Percentiles rank a stretch among this genome's conserved stretches.
Evolutionary conservation across 1,140 invertebrate genomes (phyloP).

Genomic region (Drosophila nigromelanica): DNA sequence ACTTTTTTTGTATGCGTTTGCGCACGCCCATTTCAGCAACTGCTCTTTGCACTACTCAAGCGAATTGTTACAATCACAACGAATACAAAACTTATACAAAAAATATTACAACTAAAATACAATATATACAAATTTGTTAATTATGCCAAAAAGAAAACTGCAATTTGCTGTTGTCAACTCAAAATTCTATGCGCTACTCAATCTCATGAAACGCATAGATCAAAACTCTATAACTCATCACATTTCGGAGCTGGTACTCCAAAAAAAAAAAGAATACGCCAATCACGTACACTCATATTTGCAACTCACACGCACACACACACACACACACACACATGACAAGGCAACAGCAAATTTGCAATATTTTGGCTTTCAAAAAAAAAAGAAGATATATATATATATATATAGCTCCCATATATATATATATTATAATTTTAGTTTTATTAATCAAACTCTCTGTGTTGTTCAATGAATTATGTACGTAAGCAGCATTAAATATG

Average conservation of each 20-base stretch:
- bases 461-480: slow-evolving; percentile 68
- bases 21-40: slow-evolving; percentile 36
- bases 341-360: slow-evolving; percentile 14
- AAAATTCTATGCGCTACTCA: slow-evolving; percentile 33
- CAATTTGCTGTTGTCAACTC: slow-evolving; percentile 23
- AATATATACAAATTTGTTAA: slow-evolving; percentile 34
- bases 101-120: slow-evolving; percentile 15
- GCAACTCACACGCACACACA: slow-evolving; percentile 5
- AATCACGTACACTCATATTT: slow-evolving; percentile 7
- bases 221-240: slow-evolving; percentile 23
- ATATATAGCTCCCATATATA: slow-evolving; percentile 13
- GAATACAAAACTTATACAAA: slow-evolving; percentile 38
- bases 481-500: slow-evolving; percentile 51
- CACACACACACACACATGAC: slow-evolving; percentile 26
- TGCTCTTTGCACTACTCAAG: slow-evolving; percentile 69
- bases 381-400: slow-evolving; percentile 25
- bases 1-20: slow-evolving; percentile 16
- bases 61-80: slow-evolving; percentile 74
- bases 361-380: slow-evolving; percentile 25
- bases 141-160: slow-evolving; percentile 1
- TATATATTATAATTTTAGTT: slow-evolving; percentile 42
- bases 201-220: slow-evolving; percentile 30
- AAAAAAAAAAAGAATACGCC: slow-evolving; percentile 13
- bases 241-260: slow-evolving; percentile 77
- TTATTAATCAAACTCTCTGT: slow-evolving; percentile 73